These are phyloP conservation scores for Delia radicum DNA, from an alignment of 1,140 invertebrate genomes.

Conservation along the genomic window DNA sequence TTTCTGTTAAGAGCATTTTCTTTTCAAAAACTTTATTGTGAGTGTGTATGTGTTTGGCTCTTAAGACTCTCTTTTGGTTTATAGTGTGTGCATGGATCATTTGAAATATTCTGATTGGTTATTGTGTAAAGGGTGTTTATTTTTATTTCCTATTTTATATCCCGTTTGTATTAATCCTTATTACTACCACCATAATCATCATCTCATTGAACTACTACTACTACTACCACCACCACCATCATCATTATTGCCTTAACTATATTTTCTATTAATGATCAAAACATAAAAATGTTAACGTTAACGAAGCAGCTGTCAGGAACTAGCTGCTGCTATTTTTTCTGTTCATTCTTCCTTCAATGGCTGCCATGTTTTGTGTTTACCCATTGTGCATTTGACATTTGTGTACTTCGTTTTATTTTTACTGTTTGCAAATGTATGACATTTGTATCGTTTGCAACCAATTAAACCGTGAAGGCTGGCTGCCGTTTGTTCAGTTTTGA, in stretches of 20 bases:
- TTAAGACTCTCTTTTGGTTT: not conserved
- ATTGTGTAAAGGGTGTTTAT: not conserved
- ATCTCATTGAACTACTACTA: not conserved
- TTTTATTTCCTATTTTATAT: not conserved
- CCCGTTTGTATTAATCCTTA: not conserved
- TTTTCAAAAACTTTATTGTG: not conserved
- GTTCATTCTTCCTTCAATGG: not conserved
- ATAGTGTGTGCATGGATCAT: not conserved
- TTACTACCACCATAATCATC: not conserved
- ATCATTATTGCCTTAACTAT: not conserved
- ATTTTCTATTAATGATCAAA: constrained; percentile 9
- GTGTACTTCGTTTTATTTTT: constrained; percentile 16
- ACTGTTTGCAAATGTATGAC: constrained; percentile 42
- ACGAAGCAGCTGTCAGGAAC: constrained; percentile 26
- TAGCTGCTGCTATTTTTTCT: constrained; percentile 13
- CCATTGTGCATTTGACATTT: not conserved
- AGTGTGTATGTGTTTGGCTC: not conserved
- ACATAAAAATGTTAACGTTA: constrained; percentile 4
- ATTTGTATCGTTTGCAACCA: constrained; percentile 46
- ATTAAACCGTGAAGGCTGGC: constrained; percentile 55
- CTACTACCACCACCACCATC: not conserved
- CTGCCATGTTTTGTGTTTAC: not conserved
- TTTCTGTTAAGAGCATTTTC: not conserved
- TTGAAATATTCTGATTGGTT: not conserved
- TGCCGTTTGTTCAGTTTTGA: constrained; percentile 26